These are phyloP conservation scores for Conus ventricosus DNA, from an alignment of 1,140 invertebrate species.

Conservation along the genomic window DNA sequence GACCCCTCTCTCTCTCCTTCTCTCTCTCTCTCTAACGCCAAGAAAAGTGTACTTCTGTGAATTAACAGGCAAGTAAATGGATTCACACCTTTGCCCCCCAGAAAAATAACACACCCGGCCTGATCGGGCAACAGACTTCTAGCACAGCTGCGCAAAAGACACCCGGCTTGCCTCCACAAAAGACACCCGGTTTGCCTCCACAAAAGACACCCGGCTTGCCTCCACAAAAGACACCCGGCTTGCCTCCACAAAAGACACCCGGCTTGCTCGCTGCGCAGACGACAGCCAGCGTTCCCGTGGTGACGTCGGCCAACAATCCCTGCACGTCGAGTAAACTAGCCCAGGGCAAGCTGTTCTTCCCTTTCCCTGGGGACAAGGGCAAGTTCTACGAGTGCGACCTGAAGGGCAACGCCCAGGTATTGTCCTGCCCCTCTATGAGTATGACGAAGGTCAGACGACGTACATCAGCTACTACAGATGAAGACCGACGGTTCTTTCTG, in stretches of 20 bases:
- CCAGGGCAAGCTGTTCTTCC: constrained; percentile 49
- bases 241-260: not conserved
- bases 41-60: no score
- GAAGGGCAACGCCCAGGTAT: constrained; percentile 7
- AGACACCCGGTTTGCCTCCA: no score
- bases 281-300: not conserved
- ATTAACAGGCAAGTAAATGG: no score
- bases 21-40: no score
- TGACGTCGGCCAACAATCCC: constrained; percentile 39
- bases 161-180: no score
- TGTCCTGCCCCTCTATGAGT: constrained; percentile 10
- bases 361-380: constrained; percentile 40
- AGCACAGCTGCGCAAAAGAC: no score
- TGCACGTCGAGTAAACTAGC: constrained; percentile 45
- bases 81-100: not conserved
- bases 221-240: not conserved
- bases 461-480: no score
- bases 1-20: not conserved
- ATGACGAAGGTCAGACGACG: not conserved
- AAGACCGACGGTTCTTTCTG: no score
- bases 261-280: not conserved
- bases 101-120: not conserved
- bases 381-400: constrained; percentile 32
- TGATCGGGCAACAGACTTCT: not conserved
- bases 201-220: not conserved